These are phyloP conservation scores for Ochotona princeps DNA, from an alignment of 2,113 vertebrate species.

Conservation along the genomic window DNA sequence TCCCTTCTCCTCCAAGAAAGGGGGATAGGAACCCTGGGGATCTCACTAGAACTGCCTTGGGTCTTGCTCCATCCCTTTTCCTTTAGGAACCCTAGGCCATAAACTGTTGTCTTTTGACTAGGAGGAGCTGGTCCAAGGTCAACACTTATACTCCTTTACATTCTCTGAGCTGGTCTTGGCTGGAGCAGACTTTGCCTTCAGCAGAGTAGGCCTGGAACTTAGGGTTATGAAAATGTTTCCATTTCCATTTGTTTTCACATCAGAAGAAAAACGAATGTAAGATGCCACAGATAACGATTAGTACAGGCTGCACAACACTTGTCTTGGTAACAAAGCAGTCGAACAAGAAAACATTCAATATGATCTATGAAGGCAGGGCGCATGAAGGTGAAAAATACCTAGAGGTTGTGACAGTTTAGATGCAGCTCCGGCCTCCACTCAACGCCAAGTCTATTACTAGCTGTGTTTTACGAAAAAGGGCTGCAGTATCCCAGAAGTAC, in stretches of 20 bases:
- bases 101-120: slow-evolving; percentile 3
- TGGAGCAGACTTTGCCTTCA: background rate
- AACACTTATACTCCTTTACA: background rate
- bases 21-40: background rate
- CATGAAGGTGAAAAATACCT: background rate
- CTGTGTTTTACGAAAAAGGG: background rate
- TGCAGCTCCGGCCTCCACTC: background rate
- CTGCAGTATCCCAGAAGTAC: background rate
- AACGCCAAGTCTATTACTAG: background rate
- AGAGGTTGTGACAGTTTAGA: background rate
- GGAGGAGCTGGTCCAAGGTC: background rate
- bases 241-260: slow-evolving; percentile 30
- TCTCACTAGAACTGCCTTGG: background rate
- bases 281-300: background rate
- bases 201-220: background rate
- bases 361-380: background rate
- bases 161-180: background rate
- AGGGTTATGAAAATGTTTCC: background rate
- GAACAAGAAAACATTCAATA: background rate
- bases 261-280: background rate
- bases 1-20: background rate
- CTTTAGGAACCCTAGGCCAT: background rate
- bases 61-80: background rate
- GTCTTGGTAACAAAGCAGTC: background rate
- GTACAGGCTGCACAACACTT: background rate